Conservation (phyloP, 2,888 invertebrate genomes). For the Drosophila subsilvestris region DNA sequence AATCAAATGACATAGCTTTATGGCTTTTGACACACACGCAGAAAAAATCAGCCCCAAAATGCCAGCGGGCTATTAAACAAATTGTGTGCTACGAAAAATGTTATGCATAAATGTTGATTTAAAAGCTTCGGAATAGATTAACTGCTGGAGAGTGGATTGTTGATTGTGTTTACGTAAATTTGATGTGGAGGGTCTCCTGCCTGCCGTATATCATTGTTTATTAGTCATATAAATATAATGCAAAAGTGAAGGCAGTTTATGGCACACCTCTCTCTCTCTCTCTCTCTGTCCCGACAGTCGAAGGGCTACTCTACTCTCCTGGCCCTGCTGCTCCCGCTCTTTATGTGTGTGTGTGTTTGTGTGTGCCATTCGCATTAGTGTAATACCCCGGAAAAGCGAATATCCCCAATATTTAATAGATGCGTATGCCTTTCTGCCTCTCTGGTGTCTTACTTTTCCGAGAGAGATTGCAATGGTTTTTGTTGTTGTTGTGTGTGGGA, state of each 20-base stretch:
- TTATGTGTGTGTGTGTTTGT: conserved; percentile 50
- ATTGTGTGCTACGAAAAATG: conserved; percentile 15
- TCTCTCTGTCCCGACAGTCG: not conserved
- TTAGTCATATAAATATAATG: conserved; percentile 73
- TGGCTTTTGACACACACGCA: conserved; percentile 8
- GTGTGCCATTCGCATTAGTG: conserved; percentile 63
- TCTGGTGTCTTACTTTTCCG: conserved; percentile 1
- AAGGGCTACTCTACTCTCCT: conserved; percentile 3
- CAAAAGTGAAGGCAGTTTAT: conserved; percentile 51
- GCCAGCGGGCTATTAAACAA: conserved; percentile 19
- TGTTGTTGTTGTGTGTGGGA: conserved; percentile 3
- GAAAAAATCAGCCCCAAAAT: not conserved
- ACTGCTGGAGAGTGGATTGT: conserved; percentile 11
- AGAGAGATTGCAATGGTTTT: conserved; percentile 37
- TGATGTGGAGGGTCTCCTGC: conserved; percentile 43
- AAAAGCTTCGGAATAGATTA: conserved; percentile 36
- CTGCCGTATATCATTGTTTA: conserved; percentile 62
- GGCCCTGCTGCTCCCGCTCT: not conserved
- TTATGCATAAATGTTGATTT: conserved; percentile 43
- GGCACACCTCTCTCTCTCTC: conserved; percentile 18
- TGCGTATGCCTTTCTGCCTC: conserved; percentile 3
- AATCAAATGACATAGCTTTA: conserved; percentile 43
- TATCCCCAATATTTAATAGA: conserved; percentile 60
- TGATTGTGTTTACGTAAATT: conserved; percentile 13
- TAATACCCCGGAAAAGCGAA: conserved; percentile 57